Evolutionary conservation across 2,113 vertebrate genomes (phyloP).

Genomic region (Mesitornis unicolor): DNA sequence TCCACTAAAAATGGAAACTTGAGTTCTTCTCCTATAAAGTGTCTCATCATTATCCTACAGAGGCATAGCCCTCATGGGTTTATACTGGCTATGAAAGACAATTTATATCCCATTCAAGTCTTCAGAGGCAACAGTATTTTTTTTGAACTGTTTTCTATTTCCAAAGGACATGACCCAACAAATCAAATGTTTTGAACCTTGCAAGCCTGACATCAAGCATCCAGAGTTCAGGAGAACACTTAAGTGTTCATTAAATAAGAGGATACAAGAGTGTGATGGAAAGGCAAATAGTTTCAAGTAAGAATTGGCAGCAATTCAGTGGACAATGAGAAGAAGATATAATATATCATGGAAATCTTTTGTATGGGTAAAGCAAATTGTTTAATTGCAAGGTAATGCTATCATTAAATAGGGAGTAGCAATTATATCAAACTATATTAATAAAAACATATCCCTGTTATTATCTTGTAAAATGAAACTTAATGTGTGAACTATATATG

Average conservation of each 20-base stretch:
- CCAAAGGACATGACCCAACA: background rate
- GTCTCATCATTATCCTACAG: background rate
- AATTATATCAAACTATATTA: background rate
- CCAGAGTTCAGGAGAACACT: background rate
- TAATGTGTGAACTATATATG: background rate
- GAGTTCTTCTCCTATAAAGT: background rate
- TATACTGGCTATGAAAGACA: background rate
- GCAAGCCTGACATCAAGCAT: background rate
- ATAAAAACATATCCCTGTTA: background rate
- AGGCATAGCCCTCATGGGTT: background rate
- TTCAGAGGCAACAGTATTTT: background rate
- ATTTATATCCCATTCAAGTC: background rate
- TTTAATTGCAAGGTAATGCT: conserved; percentile 6
- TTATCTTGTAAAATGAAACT: conserved; percentile 5
- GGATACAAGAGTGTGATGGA: background rate
- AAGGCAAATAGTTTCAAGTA: background rate
- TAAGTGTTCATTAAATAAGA: background rate
- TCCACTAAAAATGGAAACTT: background rate
- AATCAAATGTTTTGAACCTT: background rate
- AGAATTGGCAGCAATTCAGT: background rate
- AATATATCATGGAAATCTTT: background rate
- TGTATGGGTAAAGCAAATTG: background rate
- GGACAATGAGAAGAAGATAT: background rate
- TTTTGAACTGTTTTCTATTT: background rate
- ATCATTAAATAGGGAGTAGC: background rate